Conservation (phyloP, 2,113 vertebrate species). For the Pachycephala philippinensis region DNA sequence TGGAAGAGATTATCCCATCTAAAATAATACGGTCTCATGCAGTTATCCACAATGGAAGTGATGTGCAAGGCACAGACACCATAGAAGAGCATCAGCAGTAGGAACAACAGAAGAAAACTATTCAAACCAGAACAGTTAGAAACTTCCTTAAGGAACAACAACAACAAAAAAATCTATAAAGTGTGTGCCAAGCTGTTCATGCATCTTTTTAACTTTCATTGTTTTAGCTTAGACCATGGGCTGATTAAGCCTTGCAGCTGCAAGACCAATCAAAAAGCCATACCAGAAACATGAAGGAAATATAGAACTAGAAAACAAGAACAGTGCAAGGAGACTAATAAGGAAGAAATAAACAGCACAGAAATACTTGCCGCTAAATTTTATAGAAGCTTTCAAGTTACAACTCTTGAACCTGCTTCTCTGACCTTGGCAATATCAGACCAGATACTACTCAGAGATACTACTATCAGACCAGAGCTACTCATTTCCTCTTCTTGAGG, state of each 20-base stretch:
- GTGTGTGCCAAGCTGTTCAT: neutral
- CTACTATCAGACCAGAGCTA: neutral
- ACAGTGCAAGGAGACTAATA: neutral
- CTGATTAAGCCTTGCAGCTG: neutral
- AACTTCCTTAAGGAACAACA: neutral
- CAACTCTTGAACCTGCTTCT: neutral
- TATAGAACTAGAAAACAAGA: neutral
- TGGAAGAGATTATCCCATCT: neutral
- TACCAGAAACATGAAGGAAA: neutral
- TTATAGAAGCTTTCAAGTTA: neutral
- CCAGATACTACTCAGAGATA: too few species aligned
- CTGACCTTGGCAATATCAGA: neutral
- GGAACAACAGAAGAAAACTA: neutral
- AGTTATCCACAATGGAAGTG: neutral
- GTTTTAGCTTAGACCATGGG: neutral
- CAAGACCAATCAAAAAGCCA: neutral
- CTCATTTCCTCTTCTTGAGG: neutral
- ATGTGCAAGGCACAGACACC: neutral
- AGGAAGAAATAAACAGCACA: neutral
- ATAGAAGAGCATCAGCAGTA: neutral
- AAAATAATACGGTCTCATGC: neutral
- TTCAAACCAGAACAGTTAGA: neutral
- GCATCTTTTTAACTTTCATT: neutral
- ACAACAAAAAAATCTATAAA: neutral
- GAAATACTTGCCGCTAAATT: neutral